Percentiles rank a stretch among this genome's conserved stretches.
Conservation (phyloP, 2,888 invertebrate species). For the Polydrusus tereticollis region DNA sequence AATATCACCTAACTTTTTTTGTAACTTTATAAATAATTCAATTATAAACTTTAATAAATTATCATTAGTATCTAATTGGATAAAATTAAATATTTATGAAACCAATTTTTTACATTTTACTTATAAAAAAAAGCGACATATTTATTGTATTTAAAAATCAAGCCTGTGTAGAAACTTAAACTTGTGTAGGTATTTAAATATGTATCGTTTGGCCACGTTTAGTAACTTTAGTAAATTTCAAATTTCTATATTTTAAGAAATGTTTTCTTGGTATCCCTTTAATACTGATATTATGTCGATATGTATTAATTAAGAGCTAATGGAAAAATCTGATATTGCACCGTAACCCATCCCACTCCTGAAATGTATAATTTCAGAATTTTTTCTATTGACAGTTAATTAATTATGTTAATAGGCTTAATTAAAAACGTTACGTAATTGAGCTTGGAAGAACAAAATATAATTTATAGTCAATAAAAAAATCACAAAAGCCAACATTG, state of each 20-base stretch:
- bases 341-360: background rate
- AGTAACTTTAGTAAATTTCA: too few relatives aligned
- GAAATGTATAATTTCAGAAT: background rate
- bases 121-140: too few relatives aligned
- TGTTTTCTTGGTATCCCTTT: background rate
- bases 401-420: background rate
- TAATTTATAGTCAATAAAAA: background rate
- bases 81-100: too few relatives aligned
- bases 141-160: too few relatives aligned
- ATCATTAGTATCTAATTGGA: too few relatives aligned
- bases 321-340: background rate
- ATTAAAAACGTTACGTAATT: slow-evolving; percentile 1
- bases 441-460: background rate
- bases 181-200: too few relatives aligned
- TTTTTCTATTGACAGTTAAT: background rate
- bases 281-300: background rate
- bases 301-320: background rate
- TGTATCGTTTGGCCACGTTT: too few relatives aligned
- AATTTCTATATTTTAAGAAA: background rate
- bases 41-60: too few relatives aligned
- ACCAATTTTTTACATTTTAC: too few relatives aligned
- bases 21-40: too few relatives aligned
- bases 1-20: too few relatives aligned
- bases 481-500: slow-evolving; percentile 53
- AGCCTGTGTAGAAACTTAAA: too few relatives aligned